These are phyloP conservation scores for Macaria notata DNA, from an alignment of 2,888 invertebrate genomes.

Conservation along the genomic window DNA sequence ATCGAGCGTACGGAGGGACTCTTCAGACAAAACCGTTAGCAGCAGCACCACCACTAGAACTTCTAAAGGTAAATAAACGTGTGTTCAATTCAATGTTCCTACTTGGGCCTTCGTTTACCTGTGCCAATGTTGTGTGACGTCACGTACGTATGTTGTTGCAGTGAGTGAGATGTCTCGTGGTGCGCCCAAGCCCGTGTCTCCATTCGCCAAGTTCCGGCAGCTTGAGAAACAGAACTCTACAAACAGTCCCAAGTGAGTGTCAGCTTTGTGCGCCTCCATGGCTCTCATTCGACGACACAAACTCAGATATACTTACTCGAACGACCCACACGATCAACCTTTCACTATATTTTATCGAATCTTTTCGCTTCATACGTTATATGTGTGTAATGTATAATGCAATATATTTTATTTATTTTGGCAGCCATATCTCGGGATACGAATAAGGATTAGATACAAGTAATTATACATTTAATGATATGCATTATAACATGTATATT, in stretches of 20 bases:
- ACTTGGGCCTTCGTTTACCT: too few species aligned
- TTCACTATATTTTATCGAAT: constrained; percentile 29
- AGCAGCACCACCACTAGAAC: constrained; percentile 82
- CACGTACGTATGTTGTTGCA: constrained; percentile 40
- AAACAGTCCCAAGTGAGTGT: constrained; percentile 89
- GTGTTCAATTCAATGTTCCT: too few species aligned
- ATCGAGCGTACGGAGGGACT: constrained; percentile 75
- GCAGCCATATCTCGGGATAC: constrained; percentile 73
- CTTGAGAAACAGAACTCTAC: constrained; percentile 93
- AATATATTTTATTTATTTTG: constrained; percentile 68
- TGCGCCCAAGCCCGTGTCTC: constrained; percentile 88
- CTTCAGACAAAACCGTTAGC: constrained; percentile 82
- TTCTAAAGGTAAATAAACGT: constrained; percentile 74
- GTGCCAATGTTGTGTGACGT: background rate
- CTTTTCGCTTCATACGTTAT: constrained; percentile 55
- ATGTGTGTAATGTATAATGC: constrained; percentile 50
- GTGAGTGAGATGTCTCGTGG: constrained; percentile 80
- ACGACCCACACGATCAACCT: constrained; percentile 12
- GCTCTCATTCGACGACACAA: constrained; percentile 12
- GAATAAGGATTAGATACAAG: constrained; percentile 68
- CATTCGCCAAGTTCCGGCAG: constrained; percentile 95
- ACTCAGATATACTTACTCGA: constrained; percentile 15
- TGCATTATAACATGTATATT: constrained; percentile 57
- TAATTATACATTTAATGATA: constrained; percentile 62
- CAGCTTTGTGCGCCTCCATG: background rate